Base-by-base conservation (phyloP, 35 echinoderm and acorn worm genomes). In the Hemicentrotus pulcherrimus region DNA sequence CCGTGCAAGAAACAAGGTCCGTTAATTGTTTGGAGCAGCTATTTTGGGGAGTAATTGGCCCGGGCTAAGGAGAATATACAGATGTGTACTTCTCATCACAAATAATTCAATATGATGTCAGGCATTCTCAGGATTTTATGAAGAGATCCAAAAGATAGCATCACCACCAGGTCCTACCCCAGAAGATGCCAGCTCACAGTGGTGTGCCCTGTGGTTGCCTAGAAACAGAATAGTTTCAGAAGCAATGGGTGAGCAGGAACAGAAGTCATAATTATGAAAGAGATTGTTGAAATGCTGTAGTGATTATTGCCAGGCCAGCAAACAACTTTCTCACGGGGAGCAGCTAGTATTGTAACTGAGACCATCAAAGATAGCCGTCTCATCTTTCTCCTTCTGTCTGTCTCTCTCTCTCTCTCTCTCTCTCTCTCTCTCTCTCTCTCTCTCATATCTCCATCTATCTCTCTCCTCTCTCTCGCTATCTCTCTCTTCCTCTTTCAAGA, bases 61-160 rank as follows among this genome's bases (percentile, higher is more conserved):
- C 91, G 16, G 46, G 91, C 91, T 31, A 93, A 93, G 91, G 91
- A 93, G 95, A 88, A 88, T 95, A 95, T 92, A 88, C 95, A 95
- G 95, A 95, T 95, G 95, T 86, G 52, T 91, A 88, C 86, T 90
- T 95, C 95, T 95, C 95, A 95, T 95, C 95, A 59, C 31, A 41
- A 48, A 90, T 95, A 95, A 95, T 95, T 95, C 95, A 95, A 95
- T 95, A 91, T 89, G 95, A 90, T 46, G 91, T 93, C 91, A 47
- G 48, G 91, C 91, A 93, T 93, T 93, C 91, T 47, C 48, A 55
- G 46, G 91, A 93, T 93, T 58, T 90, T 45, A 45, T 47, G 88
- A 90, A 41, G 91, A 93, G 91, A 58, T 30, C 46, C 47, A 93
- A 93, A 58, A 93, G 91, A 58, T 47, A 93, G 91, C 91, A 93